These are phyloP conservation scores for Cryptophagus acutangulus DNA, from an alignment of 2,888 invertebrate genomes.

Conservation along the genomic window DNA sequence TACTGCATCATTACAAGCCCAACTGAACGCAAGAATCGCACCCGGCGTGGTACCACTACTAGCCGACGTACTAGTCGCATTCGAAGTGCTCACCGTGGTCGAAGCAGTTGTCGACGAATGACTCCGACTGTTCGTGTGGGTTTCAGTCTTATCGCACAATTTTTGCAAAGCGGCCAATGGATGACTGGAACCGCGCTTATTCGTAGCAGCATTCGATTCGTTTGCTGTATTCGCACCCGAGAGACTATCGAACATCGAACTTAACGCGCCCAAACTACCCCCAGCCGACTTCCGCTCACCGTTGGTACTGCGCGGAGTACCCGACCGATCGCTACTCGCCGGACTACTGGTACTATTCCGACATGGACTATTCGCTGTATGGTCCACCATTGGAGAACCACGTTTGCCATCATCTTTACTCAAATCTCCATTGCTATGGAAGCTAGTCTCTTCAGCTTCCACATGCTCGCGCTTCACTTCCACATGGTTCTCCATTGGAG, in stretches of 20 bases:
- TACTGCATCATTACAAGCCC: conserved; percentile 91
- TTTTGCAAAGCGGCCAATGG: conserved; percentile 93
- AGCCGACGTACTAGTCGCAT: conserved; percentile 37
- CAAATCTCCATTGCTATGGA: conserved; percentile 41
- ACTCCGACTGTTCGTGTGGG: conserved; percentile 52
- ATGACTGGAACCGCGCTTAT: conserved; percentile 72
- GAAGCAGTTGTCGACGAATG: conserved; percentile 41
- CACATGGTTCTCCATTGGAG: conserved; percentile 39
- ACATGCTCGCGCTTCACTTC: conserved; percentile 46
- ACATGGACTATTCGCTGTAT: conserved; percentile 56
- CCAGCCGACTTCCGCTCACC: conserved; percentile 55
- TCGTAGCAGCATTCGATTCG: conserved; percentile 46
- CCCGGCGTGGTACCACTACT: conserved; percentile 62
- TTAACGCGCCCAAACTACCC: conserved; percentile 74
- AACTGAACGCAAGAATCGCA: conserved; percentile 84
- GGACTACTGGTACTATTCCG: conserved; percentile 63
- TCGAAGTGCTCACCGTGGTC: conserved; percentile 40
- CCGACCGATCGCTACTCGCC: conserved; percentile 70
- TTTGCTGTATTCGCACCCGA: conserved; percentile 54
- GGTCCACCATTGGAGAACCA: conserved; percentile 41
- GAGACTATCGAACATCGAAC: conserved; percentile 85
- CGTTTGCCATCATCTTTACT: conserved; percentile 42
- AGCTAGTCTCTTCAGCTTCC: conserved; percentile 42
- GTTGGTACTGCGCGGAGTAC: conserved; percentile 65
- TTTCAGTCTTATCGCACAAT: conserved; percentile 92